Evolutionary conservation across 1,140 invertebrate species (phyloP), one percentile per base, ranked within the genome.

Genomic region (Temnothorax nylanderi): DNA sequence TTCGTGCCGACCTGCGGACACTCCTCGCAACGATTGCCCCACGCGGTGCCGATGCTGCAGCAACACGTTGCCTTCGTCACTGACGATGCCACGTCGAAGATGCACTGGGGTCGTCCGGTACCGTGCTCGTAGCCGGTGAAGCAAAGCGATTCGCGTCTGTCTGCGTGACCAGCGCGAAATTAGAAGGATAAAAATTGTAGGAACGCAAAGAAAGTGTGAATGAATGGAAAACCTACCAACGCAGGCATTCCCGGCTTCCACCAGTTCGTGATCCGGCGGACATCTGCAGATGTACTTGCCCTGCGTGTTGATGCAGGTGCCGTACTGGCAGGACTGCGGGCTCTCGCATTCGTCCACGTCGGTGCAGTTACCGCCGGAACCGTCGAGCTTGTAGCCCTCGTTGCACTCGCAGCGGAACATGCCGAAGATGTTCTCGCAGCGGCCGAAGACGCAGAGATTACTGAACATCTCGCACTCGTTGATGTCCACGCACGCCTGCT

Each of bases 401-500:
- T 98, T 96, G 93, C 98, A 98, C 87, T 97, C 97, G 93, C 98
- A 99, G 64, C 97, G 96, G 94, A 98, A 99, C 96, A 98, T 98
- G 18, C 98, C 98, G 93, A 98, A 97, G 2, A 97, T 97, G 94
- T 99, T 99, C 92, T 98, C 97, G 95, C 98, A 99, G 87, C 96
- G 96, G 0, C 98, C 98, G 94, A 97, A 98, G 4, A 98, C 97
- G 94, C 98, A 99, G 2, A 99, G 95, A 92, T 98, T 98, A 91
- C 96, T 97, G 94, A 99, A 98, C 95, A 98, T 97, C 41, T 97
- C 96, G 93, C 99, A 99, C 94, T 99, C 99, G 93, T 99, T 97
- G 34, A 99, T 98, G 94, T 99, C 99, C 75, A 97, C 96, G 94
- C 98, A 99, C 3, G 96, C 96, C 87, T 97, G 97, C 91, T 98